Conservation (phyloP, 2,888 invertebrate genomes). For the Tinea pellionella region DNA sequence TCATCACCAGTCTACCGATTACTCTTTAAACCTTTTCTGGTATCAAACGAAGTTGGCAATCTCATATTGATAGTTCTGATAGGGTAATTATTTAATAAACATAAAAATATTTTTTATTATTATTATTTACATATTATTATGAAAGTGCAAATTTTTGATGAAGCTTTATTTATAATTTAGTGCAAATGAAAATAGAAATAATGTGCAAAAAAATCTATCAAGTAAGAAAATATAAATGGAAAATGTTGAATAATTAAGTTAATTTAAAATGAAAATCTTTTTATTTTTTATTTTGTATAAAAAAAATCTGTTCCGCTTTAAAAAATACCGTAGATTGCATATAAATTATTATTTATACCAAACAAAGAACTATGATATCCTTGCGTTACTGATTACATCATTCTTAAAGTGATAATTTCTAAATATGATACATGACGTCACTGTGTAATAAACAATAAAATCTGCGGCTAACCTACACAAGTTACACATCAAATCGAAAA, state of each 20-base stretch:
- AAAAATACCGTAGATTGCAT: neutral
- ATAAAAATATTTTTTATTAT: neutral
- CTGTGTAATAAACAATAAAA: neutral
- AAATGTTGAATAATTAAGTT: neutral
- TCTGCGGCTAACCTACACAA: neutral
- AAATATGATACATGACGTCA: neutral
- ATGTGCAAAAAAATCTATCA: neutral
- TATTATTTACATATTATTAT: neutral
- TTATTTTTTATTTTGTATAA: too few species aligned
- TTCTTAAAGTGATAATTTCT: neutral
- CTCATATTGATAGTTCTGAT: too few species aligned
- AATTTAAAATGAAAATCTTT: too few species aligned
- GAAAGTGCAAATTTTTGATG: neutral
- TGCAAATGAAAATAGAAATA: slow-evolving; percentile 4
- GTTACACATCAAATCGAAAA: too few species aligned
- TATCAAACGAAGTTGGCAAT: too few species aligned
- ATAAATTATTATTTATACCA: neutral
- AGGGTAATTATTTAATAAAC: too few species aligned
- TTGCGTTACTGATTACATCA: neutral
- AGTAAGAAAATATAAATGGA: neutral
- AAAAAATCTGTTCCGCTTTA: too few species aligned
- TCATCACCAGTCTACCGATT: too few species aligned
- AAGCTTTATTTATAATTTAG: neutral
- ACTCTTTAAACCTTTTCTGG: too few species aligned
- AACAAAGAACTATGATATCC: neutral